Evolutionary conservation across 2,113 vertebrate species (phyloP), one percentile per base, ranked within the genome.

Genomic region (Dascyllus trimaculatus): DNA sequence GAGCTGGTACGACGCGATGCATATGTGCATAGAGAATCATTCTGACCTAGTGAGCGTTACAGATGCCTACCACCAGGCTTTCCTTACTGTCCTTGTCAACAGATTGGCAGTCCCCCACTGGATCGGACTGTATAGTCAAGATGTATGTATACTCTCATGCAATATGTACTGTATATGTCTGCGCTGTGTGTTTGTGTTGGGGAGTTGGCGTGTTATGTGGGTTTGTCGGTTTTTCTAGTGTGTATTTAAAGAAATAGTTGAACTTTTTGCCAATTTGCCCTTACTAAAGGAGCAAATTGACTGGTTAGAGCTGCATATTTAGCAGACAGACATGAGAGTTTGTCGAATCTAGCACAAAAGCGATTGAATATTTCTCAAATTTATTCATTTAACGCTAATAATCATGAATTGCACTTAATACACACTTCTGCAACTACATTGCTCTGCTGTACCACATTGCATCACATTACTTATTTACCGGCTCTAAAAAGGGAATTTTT

Each of bases 41-140:
- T 92, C 95, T 0, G 94, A 97, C 75, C 89, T 99, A 85, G 97
- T 95, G 91, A 98, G 96, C 94, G 90, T 99, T 61, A 92, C 95
- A 70, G 94, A 99, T 81, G 93, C 95, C 59, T 98, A 95, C 89
- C 96, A 97, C 61, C 98, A 99, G 85, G 95, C 97, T 53, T 99
- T 99, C 94, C 96, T 99, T 80, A 98, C 96, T 0, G 91, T 99
- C 75, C 93, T 98, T 29, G 87, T 97, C 86, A 97, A 93, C 68
- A 95, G 93, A 64, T 86, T 97, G 79, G 96, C 94, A 25, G 88
- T 85, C 43, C 84, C 86, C 18, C 96, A 96, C 92, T 99, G 97
- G 97, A 99, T 99, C 1, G 97, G 98, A 74, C 94, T 98, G 3
- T 96, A 95, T 78, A 96, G 96, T 43, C 64, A 93, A 19, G 90